Base-by-base conservation (phyloP, 1,140 invertebrate genomes). In the Macrobrachium rosenbergii region DNA sequence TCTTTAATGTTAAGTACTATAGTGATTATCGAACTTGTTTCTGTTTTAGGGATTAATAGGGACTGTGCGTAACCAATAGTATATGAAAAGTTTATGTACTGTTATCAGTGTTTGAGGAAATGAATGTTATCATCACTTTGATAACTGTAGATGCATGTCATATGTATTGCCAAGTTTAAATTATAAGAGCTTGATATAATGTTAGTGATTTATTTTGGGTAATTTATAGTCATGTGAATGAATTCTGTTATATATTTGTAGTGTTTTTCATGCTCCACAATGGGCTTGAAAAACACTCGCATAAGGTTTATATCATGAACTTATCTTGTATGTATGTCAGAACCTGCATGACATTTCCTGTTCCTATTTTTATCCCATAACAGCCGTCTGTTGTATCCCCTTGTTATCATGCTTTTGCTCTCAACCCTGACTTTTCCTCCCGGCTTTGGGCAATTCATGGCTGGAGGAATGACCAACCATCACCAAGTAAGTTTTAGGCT, bases 311-410 rank as follows among this genome's bases (percentile, higher is more conserved):
- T 52, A 52, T 52, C 52, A 52, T 52, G 52, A 52, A 52, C 52
- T 52, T 52, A 52, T 52, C 52, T 10, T 10, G 52, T 10, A 52
- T 10, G 52, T 52, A 52, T 8, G 52, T 52, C 12, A 52, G 52
- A 52, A 52, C 52, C 52, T 52, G 52, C 52, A 52, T 52, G 52
- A 52, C 52, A 52, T 52, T 52, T 52, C 76, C 75, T 14, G 43
- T 58, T 64, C 58, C 23, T 11, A 59, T 62, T 87, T 81, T 76
- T 84, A 63, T 82, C 37, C 85, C 78, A 45, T 81, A 60, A 62
- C 90, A 90, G 90, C 76, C 90, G 90, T 78, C 82, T 89, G 83
- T 76, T 90, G 78, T 90, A 90, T 63, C 90, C 90, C 69, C 82
- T 89, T 78, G 58, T 90, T 64, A 83, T 90, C 75, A 87, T 82